phyloP scores from a whole-genome alignment of 2,797 vertebrate species.

The Urosaurus nigricauda region DNA sequence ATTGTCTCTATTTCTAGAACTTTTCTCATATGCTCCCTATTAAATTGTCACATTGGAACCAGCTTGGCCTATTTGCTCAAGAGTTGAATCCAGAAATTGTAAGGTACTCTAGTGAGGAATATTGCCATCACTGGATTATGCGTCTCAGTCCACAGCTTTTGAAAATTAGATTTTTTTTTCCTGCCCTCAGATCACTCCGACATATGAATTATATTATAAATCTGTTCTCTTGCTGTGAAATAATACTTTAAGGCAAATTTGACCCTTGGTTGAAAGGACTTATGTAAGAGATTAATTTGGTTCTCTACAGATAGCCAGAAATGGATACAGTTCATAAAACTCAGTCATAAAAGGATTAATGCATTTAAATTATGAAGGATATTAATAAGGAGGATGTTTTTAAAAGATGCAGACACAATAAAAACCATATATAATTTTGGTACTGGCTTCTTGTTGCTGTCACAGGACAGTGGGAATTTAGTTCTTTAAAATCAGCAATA shows the following conservation, averaged over 20 bases:
- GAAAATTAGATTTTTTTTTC: conserved; percentile 63
- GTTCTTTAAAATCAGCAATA: neutral
- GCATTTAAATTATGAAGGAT: conserved; percentile 41
- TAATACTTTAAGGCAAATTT: conserved; percentile 58
- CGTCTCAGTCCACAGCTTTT: conserved; percentile 65
- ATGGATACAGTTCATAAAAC: conserved; percentile 51
- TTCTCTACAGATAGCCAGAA: conserved; percentile 46
- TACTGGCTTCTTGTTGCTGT: conserved; percentile 5
- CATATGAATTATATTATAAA: conserved; percentile 56
- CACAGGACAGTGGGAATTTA: neutral
- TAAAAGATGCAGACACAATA: neutral
- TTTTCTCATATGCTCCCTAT: conserved; percentile 25
- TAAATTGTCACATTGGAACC: conserved; percentile 35
- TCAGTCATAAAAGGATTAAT: conserved; percentile 50
- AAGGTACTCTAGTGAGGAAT: conserved; percentile 25
- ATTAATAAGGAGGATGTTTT: conserved; percentile 7
- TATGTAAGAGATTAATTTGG: conserved; percentile 55
- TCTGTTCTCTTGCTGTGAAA: conserved; percentile 53
- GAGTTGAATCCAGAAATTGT: conserved; percentile 47
- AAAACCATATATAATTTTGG: conserved; percentile 7
- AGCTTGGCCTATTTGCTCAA: conserved; percentile 46
- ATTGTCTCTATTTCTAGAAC: conserved; percentile 32
- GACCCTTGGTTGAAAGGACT: conserved; percentile 54
- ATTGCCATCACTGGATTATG: conserved; percentile 32
- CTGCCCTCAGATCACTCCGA: conserved; percentile 60